These are phyloP conservation scores for Elanus axillaris DNA, from an alignment of 2,113 vertebrate species.

Conservation along the genomic window DNA sequence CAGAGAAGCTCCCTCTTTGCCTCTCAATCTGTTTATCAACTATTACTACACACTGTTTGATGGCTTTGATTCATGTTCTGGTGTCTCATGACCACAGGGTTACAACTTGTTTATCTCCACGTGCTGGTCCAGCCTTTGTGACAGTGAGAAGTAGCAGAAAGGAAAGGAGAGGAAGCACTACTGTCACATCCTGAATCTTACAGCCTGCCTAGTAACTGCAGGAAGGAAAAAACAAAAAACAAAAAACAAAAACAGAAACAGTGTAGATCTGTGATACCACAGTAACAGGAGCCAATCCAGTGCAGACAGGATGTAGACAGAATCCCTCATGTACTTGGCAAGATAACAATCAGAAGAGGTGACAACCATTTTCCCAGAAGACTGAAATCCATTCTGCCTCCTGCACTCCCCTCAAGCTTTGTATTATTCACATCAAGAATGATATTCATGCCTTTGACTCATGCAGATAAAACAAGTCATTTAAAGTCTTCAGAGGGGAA, in stretches of 20 bases:
- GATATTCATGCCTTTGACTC: neutral
- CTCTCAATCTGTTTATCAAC: neutral
- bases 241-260: neutral
- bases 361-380: neutral
- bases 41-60: neutral
- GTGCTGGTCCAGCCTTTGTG: neutral
- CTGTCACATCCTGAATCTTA: neutral
- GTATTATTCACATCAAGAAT: neutral
- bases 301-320: neutral
- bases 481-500: neutral
- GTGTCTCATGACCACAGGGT: neutral
- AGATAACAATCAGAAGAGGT: neutral
- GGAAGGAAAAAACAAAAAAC: accelerated
- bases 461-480: neutral
- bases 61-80: neutral
- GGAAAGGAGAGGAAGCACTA: neutral
- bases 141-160: neutral
- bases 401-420: neutral
- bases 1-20: neutral
- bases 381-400: neutral
- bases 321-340: accelerated
- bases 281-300: neutral
- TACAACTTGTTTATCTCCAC: neutral
- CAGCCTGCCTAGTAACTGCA: neutral
- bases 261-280: neutral